Evolutionary conservation across 2,888 invertebrate species (phyloP).

Genomic region (Fragum whitleyi): DNA sequence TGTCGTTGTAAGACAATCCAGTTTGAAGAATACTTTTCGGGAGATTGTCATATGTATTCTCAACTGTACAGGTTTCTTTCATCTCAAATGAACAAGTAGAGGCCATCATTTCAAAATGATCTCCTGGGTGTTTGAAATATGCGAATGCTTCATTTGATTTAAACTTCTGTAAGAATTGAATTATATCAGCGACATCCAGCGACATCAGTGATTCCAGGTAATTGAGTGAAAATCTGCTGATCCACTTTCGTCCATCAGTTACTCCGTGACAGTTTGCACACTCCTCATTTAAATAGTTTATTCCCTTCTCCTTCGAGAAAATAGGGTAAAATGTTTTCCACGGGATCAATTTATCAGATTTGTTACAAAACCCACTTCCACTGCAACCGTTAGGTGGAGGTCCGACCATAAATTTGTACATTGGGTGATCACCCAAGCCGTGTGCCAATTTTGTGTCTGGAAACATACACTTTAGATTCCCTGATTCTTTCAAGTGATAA

Average conservation of each 20-base stretch:
- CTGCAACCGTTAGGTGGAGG: neutral
- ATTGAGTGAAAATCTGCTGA: neutral
- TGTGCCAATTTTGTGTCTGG: neutral
- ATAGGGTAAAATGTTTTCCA: slow-evolving; percentile 6
- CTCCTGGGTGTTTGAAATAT: neutral
- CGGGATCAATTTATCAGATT: neutral
- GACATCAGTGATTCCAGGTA: neutral
- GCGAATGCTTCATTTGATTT: neutral
- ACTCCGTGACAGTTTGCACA: slow-evolving; percentile 12
- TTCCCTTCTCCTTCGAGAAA: neutral
- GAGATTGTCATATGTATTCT: neutral
- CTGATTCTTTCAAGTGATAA: neutral
- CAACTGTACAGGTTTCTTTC: neutral
- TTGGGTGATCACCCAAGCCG: neutral
- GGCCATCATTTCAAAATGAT: neutral
- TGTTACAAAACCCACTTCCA: neutral
- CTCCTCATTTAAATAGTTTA: slow-evolving; percentile 2
- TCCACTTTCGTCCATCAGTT: neutral
- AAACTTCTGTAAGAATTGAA: neutral
- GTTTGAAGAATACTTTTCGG: neutral
- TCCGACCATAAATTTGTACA: slow-evolving; percentile 3
- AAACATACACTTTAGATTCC: neutral
- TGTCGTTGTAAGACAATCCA: neutral
- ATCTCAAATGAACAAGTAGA: neutral
- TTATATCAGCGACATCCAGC: neutral